Conservation (phyloP, 2,888 invertebrate species). For the Cephus nigrinus region DNA sequence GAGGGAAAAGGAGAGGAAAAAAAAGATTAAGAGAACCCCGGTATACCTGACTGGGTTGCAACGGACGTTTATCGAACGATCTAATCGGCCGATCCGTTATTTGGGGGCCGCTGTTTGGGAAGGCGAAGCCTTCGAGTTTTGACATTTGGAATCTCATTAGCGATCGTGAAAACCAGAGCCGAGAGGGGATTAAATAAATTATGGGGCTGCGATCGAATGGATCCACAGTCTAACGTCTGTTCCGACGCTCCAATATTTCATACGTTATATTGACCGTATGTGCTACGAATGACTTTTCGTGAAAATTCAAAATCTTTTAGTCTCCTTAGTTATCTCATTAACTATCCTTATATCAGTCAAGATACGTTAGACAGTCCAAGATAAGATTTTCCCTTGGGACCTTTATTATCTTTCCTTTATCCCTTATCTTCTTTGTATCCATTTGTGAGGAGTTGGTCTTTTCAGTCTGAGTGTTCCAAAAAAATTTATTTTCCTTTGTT, state of each 20-base stretch:
- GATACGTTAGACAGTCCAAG: neutral
- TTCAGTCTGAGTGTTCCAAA: neutral
- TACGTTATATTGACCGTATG: neutral
- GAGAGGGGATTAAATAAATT: constrained; percentile 32
- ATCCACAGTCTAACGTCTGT: neutral
- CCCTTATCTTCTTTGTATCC: neutral
- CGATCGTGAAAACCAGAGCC: constrained; percentile 53
- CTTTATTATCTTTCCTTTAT: neutral
- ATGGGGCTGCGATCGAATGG: neutral
- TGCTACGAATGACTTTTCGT: neutral
- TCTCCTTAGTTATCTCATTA: neutral
- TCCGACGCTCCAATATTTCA: neutral
- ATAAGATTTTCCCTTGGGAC: neutral
- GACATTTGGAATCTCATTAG: constrained; percentile 65
- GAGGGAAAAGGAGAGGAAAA: constrained; percentile 58
- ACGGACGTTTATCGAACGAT: constrained; percentile 42
- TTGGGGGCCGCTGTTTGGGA: constrained; percentile 40
- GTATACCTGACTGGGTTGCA: constrained; percentile 54
- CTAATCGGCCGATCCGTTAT: constrained; percentile 62
- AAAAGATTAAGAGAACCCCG: constrained; percentile 22
- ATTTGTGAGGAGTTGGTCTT: neutral
- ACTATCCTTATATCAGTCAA: neutral
- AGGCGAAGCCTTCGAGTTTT: constrained; percentile 56
- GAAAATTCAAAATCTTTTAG: neutral
- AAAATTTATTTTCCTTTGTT: neutral